Base-by-base conservation (phyloP, 1,140 invertebrate genomes). In the Ceratitis capitata region DNA sequence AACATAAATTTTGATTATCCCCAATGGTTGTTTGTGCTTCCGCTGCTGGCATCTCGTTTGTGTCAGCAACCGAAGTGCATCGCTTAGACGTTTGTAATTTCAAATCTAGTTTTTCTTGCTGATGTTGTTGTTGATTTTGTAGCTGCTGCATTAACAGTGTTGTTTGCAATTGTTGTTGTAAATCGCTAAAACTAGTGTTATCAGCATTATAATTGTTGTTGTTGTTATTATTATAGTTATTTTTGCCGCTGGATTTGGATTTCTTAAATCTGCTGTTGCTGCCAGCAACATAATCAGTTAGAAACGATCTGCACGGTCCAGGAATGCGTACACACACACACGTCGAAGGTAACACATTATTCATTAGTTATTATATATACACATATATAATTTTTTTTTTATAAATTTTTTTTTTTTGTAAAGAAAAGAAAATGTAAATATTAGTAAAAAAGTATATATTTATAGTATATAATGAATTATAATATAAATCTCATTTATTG, bases 1-100 rank as follows among this genome's bases (percentile, higher is more conserved):
- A 85, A 26, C 82, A 74, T 39, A 83, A 26, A 86, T 85, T 86
- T 83, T 83, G 84, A 39, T 84, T 86, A 23, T 85, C 42, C 83
- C 47, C 64, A 56, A 45, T 14, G 89, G 89, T 39, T 88, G 42
- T 85, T 16, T 45, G n/a, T 10, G 69, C 23, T 45, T 45, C 69
- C 26, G 19, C 16, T 26, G 39, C 39, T 26, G 19, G 9, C 19
- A n/a, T 23, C 19, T 12, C 69, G 2, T 12, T 29, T 89, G n/a
- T n/a, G n/a, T 88, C 84, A 83, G 26, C 56, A 78, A 78, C n/a
- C 87, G 64, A 19, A 82, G 39, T 19, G 51, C 23, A 2, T 69
- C 23, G n/a, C 5, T 6, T 26, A 12, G 3, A 32, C 47, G 49
- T 12, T 19, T 16, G 19, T 29, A 32, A 35, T 47, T 51, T 51